Conservation (phyloP, 2,888 invertebrate genomes). For the Agriopis leucophaearia region DNA sequence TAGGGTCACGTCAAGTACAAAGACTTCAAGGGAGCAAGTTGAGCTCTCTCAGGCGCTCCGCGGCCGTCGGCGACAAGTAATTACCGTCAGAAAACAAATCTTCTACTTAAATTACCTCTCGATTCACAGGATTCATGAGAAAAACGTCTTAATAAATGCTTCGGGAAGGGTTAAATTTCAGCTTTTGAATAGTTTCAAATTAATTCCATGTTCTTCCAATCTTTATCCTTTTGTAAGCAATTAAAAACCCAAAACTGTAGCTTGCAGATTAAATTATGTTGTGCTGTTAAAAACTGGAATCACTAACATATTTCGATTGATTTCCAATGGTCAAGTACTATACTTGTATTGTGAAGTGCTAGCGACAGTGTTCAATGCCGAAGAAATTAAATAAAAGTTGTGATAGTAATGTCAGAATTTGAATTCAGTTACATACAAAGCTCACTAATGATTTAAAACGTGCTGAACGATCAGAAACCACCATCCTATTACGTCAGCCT, state of each 20-base stretch:
- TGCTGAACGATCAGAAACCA: slow-evolving; percentile 32
- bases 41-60: slow-evolving; percentile 37
- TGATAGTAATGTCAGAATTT: slow-evolving; percentile 3
- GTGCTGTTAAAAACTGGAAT: not conserved
- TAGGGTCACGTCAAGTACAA: slow-evolving; percentile 42
- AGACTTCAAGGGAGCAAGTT: slow-evolving; percentile 40
- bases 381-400: slow-evolving; percentile 3
- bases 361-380: slow-evolving; percentile 27
- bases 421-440: slow-evolving; percentile 20
- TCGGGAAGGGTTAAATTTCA: slow-evolving; percentile 28
- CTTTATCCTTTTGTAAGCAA: slow-evolving; percentile 18
- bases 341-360: slow-evolving; percentile 35
- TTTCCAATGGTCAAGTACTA: slow-evolving; percentile 29
- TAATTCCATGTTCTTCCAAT: slow-evolving; percentile 12
- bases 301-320: not conserved
- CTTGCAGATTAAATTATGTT: not conserved
- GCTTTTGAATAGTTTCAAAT: slow-evolving; percentile 19
- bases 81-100: slow-evolving; percentile 53
- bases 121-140: slow-evolving; percentile 44
- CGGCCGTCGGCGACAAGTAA: slow-evolving; percentile 51
- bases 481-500: slow-evolving; percentile 24
- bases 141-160: slow-evolving; percentile 29
- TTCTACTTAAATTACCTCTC: slow-evolving; percentile 58
- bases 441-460: slow-evolving; percentile 32
- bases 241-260: slow-evolving; percentile 14